Conservation (phyloP, 2,797 vertebrate genomes). For the Syngnathus acus region DNA sequence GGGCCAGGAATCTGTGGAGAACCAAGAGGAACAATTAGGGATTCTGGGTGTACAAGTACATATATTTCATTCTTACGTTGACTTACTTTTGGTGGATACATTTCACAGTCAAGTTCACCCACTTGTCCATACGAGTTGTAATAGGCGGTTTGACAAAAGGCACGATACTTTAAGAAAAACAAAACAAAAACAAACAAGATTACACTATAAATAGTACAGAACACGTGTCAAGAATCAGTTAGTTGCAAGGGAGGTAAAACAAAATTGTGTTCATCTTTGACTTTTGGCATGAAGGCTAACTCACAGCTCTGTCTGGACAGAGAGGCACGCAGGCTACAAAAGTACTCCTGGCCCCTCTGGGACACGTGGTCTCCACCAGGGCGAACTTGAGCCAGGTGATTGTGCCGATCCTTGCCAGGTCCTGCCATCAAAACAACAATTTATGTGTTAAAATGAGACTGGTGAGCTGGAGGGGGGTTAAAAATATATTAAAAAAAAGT, state of each 20-base stretch:
- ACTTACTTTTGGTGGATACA: background rate
- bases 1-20: background rate
- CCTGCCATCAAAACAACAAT: background rate
- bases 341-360: background rate
- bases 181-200: background rate
- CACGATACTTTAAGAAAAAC: background rate
- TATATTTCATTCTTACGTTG: background rate
- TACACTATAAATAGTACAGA: no score
- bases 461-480: no score
- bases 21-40: background rate
- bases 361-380: slow-evolving; percentile 3
- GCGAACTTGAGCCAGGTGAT: background rate
- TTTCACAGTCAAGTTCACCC: background rate
- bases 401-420: background rate
- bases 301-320: background rate
- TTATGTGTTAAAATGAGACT: no score
- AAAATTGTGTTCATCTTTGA: no score
- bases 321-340: background rate
- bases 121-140: background rate
- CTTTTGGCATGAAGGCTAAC: background rate
- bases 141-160: background rate
- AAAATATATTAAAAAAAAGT: background rate
- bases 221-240: no score
- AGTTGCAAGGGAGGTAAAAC: no score
- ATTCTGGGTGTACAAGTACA: background rate